Base-by-base conservation (phyloP, 2,888 invertebrate genomes). In the Tolmerus cingulatus region DNA sequence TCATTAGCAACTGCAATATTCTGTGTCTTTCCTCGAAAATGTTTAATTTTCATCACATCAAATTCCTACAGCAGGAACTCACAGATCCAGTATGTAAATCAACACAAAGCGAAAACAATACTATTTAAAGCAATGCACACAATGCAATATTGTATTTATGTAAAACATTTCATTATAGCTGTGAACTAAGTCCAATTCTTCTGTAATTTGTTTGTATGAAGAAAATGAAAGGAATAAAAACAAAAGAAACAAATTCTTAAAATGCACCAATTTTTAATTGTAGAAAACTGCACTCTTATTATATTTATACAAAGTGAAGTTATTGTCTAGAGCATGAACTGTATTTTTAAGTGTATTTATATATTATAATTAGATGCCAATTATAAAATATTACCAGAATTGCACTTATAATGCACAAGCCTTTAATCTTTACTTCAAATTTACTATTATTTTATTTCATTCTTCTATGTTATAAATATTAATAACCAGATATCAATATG, bases 151-250 rank as follows among this genome's bases (percentile, higher is more conserved):
- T 51, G 51, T 43, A 84, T 74, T 85, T 74, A 85, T 74, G 30
- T 46, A 85, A 55, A 85, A 74, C 74, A 74, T 85, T 79, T 84
- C 66, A 85, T 74, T 85, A 84, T 85, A 85, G 74, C 85, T 85
- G 85, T 55, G 57, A 74, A 46, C 23, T 34, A 66, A 37, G 34
- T 66, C 34, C 84, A 66, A 84, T 27, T 79, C 66, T 66, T 46
- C 27, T 46, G 46, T 37, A 79, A 46, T 79, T 55, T 84, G 14
- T 84, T 74, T 37, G 19, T 12, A 40, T 84, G 27, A 66, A 66
- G 19, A 74, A 2, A 76, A 76, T 19, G 23, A 23, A 43, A 30
- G 43, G 7, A 74, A 16, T 14, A 46, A 74, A 27, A 84, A 3
- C 34, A 76, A 37, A 23, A 43, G 27, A 74, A 16, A 74, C 30